Evolutionary conservation across 2,888 invertebrate species (phyloP).

Genomic region (Alloplasta piceator): DNA sequence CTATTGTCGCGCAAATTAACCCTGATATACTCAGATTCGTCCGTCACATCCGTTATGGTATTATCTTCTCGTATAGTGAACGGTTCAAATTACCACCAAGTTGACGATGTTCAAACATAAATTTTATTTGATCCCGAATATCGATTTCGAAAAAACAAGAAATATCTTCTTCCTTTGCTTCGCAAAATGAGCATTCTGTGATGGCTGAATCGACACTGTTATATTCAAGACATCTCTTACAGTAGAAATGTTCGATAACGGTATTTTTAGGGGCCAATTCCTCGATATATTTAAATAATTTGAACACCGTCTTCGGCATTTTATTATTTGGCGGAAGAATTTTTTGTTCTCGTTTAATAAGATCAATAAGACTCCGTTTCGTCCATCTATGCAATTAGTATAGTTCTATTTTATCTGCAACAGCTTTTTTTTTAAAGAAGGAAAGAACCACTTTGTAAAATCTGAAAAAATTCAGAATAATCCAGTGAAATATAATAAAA

Average conservation of each 20-base stretch:
- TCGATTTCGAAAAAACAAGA: conserved; percentile 55
- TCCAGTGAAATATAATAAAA: no score
- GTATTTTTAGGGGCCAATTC: neutral
- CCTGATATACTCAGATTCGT: conserved; percentile 54
- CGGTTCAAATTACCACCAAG: conserved; percentile 42
- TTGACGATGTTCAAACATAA: conserved; percentile 55
- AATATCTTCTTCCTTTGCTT: conserved; percentile 5
- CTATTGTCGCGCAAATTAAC: conserved; percentile 40
- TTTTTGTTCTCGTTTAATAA: neutral
- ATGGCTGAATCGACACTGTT: conserved; percentile 1
- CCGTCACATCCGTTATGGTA: conserved; percentile 38
- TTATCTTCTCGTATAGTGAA: conserved; percentile 5
- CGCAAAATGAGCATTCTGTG: neutral
- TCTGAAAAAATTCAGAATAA: no score
- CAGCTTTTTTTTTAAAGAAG: neutral
- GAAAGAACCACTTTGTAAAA: no score
- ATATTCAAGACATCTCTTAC: conserved; percentile 11
- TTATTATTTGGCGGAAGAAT: neutral
- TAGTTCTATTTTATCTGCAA: conserved; percentile 2
- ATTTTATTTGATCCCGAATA: conserved; percentile 42
- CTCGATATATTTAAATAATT: conserved; percentile 16
- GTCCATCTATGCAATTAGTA: neutral
- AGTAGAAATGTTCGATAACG: conserved; percentile 5
- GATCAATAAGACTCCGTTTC: conserved; percentile 4
- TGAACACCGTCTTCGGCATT: conserved; percentile 5